Base-by-base conservation (phyloP, 2,113 vertebrate species). In the Microtus montanus region DNA sequence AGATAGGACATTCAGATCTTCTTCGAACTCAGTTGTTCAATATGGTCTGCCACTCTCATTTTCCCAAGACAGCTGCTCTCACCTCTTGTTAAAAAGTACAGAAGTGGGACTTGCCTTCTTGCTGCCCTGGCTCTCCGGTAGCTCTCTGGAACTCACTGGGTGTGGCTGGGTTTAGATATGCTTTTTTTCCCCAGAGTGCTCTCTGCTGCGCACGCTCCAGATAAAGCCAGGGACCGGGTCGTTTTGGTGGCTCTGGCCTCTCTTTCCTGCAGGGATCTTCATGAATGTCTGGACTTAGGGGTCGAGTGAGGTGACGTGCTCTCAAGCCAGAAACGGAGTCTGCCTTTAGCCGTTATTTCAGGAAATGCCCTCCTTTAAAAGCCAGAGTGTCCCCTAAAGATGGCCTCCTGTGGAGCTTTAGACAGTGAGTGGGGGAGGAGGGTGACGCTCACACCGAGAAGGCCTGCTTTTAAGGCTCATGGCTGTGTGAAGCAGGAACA, bases 341-440 rank as follows among this genome's bases (percentile, higher is more conserved):
- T 74, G 61, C n/a, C 24, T 3, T 13, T 20, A 49, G 38, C 35
- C 28, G 38, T 90, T 85, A 73, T 35, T 89, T 91, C 64, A 91
- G 35, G 85, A 74, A 66, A 82, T 71, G 20, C 38, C 44, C 30
- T 91, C 12, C 79, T 89, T 74, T 66, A 89, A 86, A 90, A 95
- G 44, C 10, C 33, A 63, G 64, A 73, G 13, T 33, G 30, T 15
- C 89, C n/a, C n/a, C 41, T 12, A 33, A 24, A 70, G 64, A 61
- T 78, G 64, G 63, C 44, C 38, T 75, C 24, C 30, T 79, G 17
- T n/a, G 54, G 47, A 63, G 44, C 61, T 64, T 26, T 68, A 49
- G 64, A 38, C 20, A 70, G 28, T 7, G 75, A 70, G 20, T 12
- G 52, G 52, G 52, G 52, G 58, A 41, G 38, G 15, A 30, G 83